These are phyloP conservation scores for Pyrgus malvae DNA, from an alignment of 2,888 invertebrate species.

Conservation along the genomic window DNA sequence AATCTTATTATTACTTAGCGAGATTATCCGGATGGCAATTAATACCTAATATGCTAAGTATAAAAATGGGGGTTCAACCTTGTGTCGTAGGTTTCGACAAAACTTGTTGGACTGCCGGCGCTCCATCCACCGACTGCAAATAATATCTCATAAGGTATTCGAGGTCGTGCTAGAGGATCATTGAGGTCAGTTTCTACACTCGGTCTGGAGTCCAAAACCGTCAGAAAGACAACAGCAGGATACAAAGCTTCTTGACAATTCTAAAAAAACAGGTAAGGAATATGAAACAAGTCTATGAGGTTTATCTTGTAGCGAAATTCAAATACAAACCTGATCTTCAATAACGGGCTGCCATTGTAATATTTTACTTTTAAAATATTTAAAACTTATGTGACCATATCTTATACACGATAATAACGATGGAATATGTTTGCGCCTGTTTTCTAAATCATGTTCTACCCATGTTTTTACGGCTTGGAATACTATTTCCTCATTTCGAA, in stretches of 20 bases:
- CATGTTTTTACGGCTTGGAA: slow-evolving; percentile 88
- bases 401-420: slow-evolving; percentile 84
- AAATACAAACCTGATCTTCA: slow-evolving; percentile 66
- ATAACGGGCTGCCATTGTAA: slow-evolving; percentile 78
- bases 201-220: slow-evolving; percentile 71
- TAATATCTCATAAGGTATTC: slow-evolving; percentile 89
- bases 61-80: too few relatives aligned
- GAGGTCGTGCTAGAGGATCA: slow-evolving; percentile 84
- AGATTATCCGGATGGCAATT: too few relatives aligned
- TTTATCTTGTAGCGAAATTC: too few relatives aligned
- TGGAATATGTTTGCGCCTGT: slow-evolving; percentile 79
- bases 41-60: background rate
- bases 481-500: slow-evolving; percentile 86
- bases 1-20: background rate
- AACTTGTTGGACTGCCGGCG: slow-evolving; percentile 91
- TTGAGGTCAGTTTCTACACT: slow-evolving; percentile 75
- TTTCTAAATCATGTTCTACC: slow-evolving; percentile 83
- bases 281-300: too few relatives aligned
- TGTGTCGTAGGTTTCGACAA: slow-evolving; percentile 89
- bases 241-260: slow-evolving; percentile 79
- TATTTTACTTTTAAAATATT: slow-evolving; percentile 81
- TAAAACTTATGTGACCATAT: slow-evolving; percentile 84
- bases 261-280: slow-evolving; percentile 49
- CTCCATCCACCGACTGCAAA: slow-evolving; percentile 94
- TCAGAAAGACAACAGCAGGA: slow-evolving; percentile 78